Evolutionary conservation across 2,888 invertebrate genomes (phyloP), one percentile per base, ranked within the genome.

Genomic region (Noctuana brunneofusca): DNA sequence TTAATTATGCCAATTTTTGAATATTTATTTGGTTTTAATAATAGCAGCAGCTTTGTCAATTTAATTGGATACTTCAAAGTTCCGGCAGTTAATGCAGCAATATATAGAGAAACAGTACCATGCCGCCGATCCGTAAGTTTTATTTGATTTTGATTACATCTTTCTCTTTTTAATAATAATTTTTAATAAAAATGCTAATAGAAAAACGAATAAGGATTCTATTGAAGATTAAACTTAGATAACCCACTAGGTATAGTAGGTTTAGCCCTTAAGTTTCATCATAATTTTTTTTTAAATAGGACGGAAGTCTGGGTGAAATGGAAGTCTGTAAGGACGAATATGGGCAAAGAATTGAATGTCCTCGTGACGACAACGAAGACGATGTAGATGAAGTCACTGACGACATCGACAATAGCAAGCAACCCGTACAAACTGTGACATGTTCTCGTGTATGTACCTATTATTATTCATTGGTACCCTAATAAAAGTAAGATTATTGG

Each of bases 1-100:
- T 69, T 81, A 81, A 83, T 79, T 82, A 90, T 90, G 90, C 73
- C 78, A 78, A 69, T 83, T 84, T 84, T 87, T 74, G 86, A 86
- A 65, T 74, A 80, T 79, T 73, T 88, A 75, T 81, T 79, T 70
- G 74, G 70, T 68, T 73, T 71, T 63, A 6, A 18, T 57, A 35
- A 63, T 12, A 67, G 69, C 66, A 78, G 74, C 68, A 67, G 67
- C 64, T 75, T 63, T 59, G 68, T 56, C 65, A 56, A 68, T 57
- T 66, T 71, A 64, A 63, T 64, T 43, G 53, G 41, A 60, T 58
- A 58, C 18, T 67, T 69, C 27, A 74, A 75, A 69, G 71, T 83
- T 59, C 83, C 87, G 57, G 66, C 67, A 60, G 83, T 87, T 56
- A 75, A 68, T 58, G 89, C 88, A 35, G 80, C 79, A 35, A 68